phyloP scores from a whole-genome alignment of 2,113 vertebrate species.

The Megaceryle torquata region DNA sequence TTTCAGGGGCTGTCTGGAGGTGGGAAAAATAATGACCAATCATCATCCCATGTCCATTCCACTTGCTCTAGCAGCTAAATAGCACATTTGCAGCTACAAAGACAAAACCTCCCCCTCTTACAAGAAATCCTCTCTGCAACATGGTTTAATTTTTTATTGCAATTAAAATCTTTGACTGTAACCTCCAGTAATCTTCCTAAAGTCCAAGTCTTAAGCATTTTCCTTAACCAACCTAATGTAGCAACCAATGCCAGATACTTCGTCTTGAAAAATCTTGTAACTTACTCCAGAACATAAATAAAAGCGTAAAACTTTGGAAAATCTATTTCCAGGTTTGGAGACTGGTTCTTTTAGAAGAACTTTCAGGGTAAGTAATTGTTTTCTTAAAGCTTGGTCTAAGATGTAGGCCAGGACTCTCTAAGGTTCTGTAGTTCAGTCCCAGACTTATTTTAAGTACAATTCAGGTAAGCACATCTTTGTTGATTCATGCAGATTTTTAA shows the following conservation, averaged over 20 bases:
- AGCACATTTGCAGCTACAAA: not conserved
- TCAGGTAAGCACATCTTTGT: not conserved
- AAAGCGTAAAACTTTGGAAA: not conserved
- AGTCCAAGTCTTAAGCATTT: not conserved
- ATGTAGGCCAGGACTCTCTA: not conserved
- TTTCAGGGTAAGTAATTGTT: not conserved
- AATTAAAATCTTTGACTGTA: not conserved
- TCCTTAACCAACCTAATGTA: not conserved
- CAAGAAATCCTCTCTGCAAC: not conserved
- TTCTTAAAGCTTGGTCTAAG: not conserved
- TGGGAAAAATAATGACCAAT: not conserved
- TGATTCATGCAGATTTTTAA: not conserved
- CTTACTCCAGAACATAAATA: not conserved
- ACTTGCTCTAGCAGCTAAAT: not conserved
- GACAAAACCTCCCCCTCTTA: not conserved
- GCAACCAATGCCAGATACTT: not conserved
- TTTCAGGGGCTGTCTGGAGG: conserved; percentile 20
- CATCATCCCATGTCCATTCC: not conserved
- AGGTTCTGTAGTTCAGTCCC: not conserved
- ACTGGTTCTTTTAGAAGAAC: not conserved
- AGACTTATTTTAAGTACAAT: not conserved
- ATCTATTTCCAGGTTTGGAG: not conserved
- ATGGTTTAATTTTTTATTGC: not conserved
- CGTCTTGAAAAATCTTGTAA: not conserved
- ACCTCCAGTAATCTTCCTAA: not conserved